Conservation (phyloP, 1,140 invertebrate species). For the Eulimnadia texana region DNA sequence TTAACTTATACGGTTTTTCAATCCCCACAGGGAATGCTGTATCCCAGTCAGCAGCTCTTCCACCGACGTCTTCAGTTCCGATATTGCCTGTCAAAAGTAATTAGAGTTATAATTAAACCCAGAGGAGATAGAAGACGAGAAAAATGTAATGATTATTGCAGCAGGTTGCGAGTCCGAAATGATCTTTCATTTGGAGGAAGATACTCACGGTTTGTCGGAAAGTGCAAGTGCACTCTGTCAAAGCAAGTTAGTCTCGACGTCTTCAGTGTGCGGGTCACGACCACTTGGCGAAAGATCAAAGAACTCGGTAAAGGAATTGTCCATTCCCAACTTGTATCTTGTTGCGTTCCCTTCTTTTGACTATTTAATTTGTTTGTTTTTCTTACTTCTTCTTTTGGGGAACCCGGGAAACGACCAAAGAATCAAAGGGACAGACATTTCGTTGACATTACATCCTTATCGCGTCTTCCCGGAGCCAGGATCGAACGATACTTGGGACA, state of each 20-base stretch:
- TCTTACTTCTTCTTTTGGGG: background rate
- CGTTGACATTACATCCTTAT: conserved; percentile 71
- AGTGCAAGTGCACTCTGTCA: background rate
- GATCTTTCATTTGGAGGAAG: conserved; percentile 11
- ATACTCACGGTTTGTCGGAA: background rate
- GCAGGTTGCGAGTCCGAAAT: background rate
- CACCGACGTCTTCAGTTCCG: too few species aligned
- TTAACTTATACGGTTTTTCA: background rate
- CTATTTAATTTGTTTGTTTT: too few species aligned
- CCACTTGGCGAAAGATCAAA: background rate
- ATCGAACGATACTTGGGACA: conserved; percentile 80
- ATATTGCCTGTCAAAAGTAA: background rate
- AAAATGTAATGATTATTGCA: too few species aligned
- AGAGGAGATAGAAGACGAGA: too few species aligned
- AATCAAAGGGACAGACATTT: conserved; percentile 22
- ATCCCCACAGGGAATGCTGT: too few species aligned
- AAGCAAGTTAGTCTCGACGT: background rate
- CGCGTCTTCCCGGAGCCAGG: conserved; percentile 59
- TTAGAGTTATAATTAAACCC: too few species aligned
- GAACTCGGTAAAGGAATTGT: background rate
- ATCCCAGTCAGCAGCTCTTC: too few species aligned
- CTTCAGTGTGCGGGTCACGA: background rate
- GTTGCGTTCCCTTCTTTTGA: too few species aligned
- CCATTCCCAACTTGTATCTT: too few species aligned
- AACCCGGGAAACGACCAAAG: background rate